phyloP scores from a whole-genome alignment of 2,113 vertebrate species.

The Triplophysa tibetana region DNA sequence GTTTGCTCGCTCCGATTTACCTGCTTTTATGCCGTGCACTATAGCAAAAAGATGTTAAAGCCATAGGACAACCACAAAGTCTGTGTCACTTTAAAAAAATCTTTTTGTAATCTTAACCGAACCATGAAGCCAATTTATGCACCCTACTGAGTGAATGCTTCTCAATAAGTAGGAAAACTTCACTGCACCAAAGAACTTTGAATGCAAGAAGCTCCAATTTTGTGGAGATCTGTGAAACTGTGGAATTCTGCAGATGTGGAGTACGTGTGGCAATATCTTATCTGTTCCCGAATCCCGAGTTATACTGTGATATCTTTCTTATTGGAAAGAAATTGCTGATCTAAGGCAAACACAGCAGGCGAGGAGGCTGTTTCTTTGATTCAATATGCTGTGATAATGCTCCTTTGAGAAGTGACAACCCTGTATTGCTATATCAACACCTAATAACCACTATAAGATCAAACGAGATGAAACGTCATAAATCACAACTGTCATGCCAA shows the following conservation, averaged over 20 bases:
- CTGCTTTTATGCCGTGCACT: not conserved
- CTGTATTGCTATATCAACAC: not conserved
- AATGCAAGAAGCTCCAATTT: too few relatives aligned
- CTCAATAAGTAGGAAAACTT: too few relatives aligned
- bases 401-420: conserved; percentile 12
- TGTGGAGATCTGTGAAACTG: too few relatives aligned
- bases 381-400: conserved; percentile 13
- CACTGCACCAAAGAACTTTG: too few relatives aligned
- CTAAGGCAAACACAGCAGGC: not conserved
- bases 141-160: too few relatives aligned
- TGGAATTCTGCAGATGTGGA: not conserved
- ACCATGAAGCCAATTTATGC: too few relatives aligned
- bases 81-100: too few relatives aligned
- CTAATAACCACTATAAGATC: conserved; percentile 21
- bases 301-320: not conserved
- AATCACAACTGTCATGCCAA: conserved; percentile 30
- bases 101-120: too few relatives aligned
- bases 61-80: not conserved
- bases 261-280: not conserved
- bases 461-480: conserved; percentile 7
- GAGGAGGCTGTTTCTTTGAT: conserved; percentile 1
- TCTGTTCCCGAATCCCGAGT: not conserved
- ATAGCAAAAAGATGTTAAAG: not conserved
- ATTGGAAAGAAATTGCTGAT: conserved; percentile 48
- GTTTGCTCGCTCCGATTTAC: not conserved